Base-by-base conservation (phyloP, 2,888 invertebrate genomes). In the Sceliomorpha sp. region DNA sequence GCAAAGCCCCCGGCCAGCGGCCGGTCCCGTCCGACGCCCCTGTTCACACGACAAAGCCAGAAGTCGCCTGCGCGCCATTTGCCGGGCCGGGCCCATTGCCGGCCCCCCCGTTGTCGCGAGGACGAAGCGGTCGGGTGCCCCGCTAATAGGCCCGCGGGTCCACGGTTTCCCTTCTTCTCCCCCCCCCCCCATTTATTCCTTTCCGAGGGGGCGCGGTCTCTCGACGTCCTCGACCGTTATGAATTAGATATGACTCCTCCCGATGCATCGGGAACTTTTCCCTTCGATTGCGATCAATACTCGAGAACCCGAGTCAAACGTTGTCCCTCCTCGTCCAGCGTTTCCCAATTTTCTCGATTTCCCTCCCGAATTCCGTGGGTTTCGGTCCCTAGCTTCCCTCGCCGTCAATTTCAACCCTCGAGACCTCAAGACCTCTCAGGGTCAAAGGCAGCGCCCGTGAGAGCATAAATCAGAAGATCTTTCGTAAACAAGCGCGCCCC, bases 241-340 rank as follows among this genome's bases (percentile, higher is more conserved):
- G 82, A 84, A 84, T 83, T 82, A 82, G 74, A 73, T 81, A 81
- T 80, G 77, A 79, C 77, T 78, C 74, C 69, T 62, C 74, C 69
- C 63, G 66, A 26, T 42, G 63, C 73, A 76, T 72, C 70, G 75
- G 68, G 50, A 77, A 78, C 77, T 80, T 77, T 78, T 74, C 74
- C 77, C 77, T 81, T 80, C 80, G 81, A 83, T 84, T 84, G 68
- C 84, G 84, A 84, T 84, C 84, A 84, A 84, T 84, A 84, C 81
- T 58, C 53, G 27, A 60, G 67, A 62, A 44, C 63, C 24, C 42
- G 56, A 47, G 51, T 69, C 58, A 55, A 50, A 36, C 66, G 44
- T 69, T 74, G n/a, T 75, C 74, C 75, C 73, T 75, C 50, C 58
- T 42, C 63, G 59, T 56, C 68, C 26, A 15, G 5, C 26, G 15